Evolutionary conservation across 2,888 invertebrate species (phyloP).

Genomic region (Chloromyia formosa): DNA sequence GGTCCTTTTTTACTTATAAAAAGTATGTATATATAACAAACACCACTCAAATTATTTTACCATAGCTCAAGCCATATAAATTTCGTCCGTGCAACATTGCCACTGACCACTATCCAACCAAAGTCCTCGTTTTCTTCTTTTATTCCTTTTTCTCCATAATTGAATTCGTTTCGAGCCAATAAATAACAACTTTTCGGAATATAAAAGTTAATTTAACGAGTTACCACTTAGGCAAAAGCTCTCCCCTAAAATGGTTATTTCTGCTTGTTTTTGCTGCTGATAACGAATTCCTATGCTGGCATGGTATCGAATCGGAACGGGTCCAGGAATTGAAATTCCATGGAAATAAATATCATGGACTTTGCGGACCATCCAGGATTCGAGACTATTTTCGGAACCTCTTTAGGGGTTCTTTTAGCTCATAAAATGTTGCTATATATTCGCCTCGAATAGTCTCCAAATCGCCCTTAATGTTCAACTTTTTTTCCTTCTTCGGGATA

Average conservation of each 20-base stretch:
- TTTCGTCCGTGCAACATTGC: no score
- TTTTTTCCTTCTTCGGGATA: constrained; percentile 21
- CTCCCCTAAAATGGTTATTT: not conserved
- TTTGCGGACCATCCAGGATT: constrained; percentile 11
- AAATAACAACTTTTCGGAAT: constrained; percentile 49
- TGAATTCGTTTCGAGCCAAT: constrained; percentile 38
- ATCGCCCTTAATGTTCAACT: constrained; percentile 45
- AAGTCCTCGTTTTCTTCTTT: not conserved
- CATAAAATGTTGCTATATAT: constrained; percentile 45
- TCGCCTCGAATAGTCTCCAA: constrained; percentile 43
- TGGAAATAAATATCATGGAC: not conserved
- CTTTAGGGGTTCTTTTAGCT: constrained; percentile 41
- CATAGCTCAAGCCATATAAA: no score
- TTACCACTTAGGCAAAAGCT: constrained; percentile 43
- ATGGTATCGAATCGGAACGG: not conserved
- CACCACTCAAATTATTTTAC: no score
- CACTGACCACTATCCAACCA: not conserved
- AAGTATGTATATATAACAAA: no score
- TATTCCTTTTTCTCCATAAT: not conserved
- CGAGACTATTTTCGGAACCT: constrained; percentile 22
- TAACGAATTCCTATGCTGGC: constrained; percentile 1
- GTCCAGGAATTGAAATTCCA: not conserved
- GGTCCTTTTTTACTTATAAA: no score
- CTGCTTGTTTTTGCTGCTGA: constrained; percentile 18
- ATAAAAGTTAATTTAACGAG: constrained; percentile 50